Conservation (phyloP, 2,113 vertebrate species). For the Gobio gobio region DNA sequence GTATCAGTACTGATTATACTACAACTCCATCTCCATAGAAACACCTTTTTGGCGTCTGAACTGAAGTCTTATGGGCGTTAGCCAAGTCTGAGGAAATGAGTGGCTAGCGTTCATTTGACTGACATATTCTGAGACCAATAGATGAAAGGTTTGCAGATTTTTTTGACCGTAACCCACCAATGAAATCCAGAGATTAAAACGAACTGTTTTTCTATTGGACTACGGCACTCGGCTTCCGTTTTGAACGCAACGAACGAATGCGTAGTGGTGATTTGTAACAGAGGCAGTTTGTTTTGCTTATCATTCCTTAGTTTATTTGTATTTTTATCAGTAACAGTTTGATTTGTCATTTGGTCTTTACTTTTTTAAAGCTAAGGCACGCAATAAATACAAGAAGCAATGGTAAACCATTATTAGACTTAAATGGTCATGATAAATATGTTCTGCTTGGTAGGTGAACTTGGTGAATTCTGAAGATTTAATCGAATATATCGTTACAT, state of each 20-base stretch:
- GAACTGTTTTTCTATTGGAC: conserved; percentile 34
- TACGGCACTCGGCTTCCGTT: conserved; percentile 32
- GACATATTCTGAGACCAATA: conserved; percentile 14
- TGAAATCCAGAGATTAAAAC: neutral
- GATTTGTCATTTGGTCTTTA: neutral
- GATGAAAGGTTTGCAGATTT: neutral
- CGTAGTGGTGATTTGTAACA: neutral
- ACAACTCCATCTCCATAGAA: conserved; percentile 47
- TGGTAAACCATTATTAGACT: neutral
- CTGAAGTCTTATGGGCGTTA: neutral
- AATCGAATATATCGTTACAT: neutral
- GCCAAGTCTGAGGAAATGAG: neutral
- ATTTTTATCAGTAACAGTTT: neutral
- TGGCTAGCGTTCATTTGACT: conserved; percentile 1
- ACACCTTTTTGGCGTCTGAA: conserved; percentile 26
- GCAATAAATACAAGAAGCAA: neutral
- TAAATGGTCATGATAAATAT: neutral
- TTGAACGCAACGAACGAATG: conserved; percentile 16
- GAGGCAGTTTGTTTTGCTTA: conserved; percentile 3
- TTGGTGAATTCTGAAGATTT: neutral
- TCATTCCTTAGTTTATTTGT: neutral
- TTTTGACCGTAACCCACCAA: neutral
- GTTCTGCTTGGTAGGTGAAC: neutral
- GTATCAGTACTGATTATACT: neutral
- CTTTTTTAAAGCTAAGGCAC: neutral